Base-by-base conservation (phyloP, 2,888 invertebrate genomes). In the Stenichneumon culpator region DNA sequence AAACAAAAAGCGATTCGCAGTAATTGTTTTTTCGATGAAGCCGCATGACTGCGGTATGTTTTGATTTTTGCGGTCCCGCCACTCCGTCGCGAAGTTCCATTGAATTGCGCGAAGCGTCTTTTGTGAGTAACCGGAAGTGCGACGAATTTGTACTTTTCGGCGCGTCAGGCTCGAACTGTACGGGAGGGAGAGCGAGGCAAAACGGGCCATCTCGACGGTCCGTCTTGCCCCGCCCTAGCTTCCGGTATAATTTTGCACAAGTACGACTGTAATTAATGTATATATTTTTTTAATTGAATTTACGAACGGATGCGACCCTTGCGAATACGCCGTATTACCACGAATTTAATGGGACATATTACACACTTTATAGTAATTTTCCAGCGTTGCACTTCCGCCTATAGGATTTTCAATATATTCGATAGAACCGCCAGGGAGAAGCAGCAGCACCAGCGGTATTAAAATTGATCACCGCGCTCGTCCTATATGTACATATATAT, bases 81-180 rank as follows among this genome's bases (percentile, higher is more conserved):
- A 19, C 19, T 36, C 50, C 52, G 70, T 74, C 36, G 73, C 39
- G 19, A 32, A 74, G 73, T 83, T 83, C 47, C 65, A 72, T 73
- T 63, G 63, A 78, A 78, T 73, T 25, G 9, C 73, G 60, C 73
- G 67, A 68, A 65, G n/a, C 60, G 25, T 16, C 25, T n/a, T 16
- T 14, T 9, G 22, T 83, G 83, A 83, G 67, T 63, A 79, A 69
- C 50, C 82, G 82, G 82, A 83, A 83, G 60, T 47, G 47, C 57
- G 68, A 47, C 65, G 68, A 39, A 83, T 60, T 73, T 78, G 4
- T 78, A 60, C 47, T 68, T 78, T 78, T 82, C 36, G 67, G 57
- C 36, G 68, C 2, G n/a, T 32, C 14, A 25, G 39, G 16, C 39
- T 67, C 67, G 57, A 28, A 50, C 9, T 69, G 16, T 54, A 32